Base-by-base conservation (phyloP, 2,888 invertebrate genomes). In the Euplexia lucipara region DNA sequence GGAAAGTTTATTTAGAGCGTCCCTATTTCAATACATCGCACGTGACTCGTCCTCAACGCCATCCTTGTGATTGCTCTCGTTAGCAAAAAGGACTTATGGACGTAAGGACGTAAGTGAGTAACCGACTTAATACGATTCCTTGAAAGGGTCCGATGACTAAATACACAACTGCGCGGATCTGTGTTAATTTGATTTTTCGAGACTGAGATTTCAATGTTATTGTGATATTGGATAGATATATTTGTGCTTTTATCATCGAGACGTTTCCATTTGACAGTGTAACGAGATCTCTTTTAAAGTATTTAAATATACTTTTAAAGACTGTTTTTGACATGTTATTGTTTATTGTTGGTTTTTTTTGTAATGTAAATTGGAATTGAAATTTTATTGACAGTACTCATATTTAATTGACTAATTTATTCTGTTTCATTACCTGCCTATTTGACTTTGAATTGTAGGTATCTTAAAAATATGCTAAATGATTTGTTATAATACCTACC, bases 51-150 rank as follows among this genome's bases (percentile, higher is more conserved):
- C 48, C 68, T 67, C 44, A 39, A 47, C 32, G 63, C 44, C 44
- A 60, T 56, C 62, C 48, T 39, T 49, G 70, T 70, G 68, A 81
- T 81, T 81, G 68, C 69, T 54, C 56, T 79, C 66, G 74, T 78
- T 79, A 79, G 61, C 30, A 57, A 56, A 42, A 65, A 57, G 49
- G 63, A 47, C 53, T 58, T 51, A 63, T 51, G 63, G 41, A 34
- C 45, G 3, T 12, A 62, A 48, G 49, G 58, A 53, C 48, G 58
- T 44, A 64, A 63, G 70, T 45, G 61, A 54, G 62, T 45, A 56
- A 48, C 49, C 45, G 41, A 59, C 45, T 57, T 69, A 56, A 65
- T 70, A 44, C 18, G 53, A 54, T 60, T 47, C 51, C 34, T 30
- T 61, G 42, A 53, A 78, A 52, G 60, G 59, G 51, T 58, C 48